These are phyloP conservation scores for Drosophila tanythrix DNA, from an alignment of 2,888 invertebrate genomes.

Conservation along the genomic window DNA sequence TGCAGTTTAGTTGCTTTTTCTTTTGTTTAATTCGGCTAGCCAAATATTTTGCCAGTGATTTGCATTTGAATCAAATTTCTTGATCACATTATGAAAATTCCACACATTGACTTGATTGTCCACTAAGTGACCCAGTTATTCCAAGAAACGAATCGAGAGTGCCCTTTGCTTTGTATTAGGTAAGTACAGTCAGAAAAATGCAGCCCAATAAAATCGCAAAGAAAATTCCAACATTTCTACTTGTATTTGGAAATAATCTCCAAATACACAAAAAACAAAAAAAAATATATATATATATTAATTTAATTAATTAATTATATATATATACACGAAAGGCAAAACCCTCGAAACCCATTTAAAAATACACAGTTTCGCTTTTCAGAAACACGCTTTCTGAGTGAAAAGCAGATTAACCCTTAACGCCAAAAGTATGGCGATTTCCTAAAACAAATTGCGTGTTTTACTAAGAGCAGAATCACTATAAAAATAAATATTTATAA, in stretches of 20 bases:
- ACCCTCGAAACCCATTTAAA: neutral
- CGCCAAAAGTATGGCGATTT: neutral
- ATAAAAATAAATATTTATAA: neutral
- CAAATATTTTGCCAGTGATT: conserved; percentile 28
- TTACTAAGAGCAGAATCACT: neutral
- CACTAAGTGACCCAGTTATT: conserved; percentile 1
- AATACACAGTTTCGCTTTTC: neutral
- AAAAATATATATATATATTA: no score
- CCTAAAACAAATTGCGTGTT: neutral
- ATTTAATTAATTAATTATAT: no score
- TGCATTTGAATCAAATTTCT: conserved; percentile 39
- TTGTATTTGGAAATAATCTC: neutral
- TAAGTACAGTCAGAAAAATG: neutral
- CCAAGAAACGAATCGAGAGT: neutral
- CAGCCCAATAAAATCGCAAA: neutral
- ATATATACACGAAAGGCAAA: neutral
- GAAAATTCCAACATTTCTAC: neutral
- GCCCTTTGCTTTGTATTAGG: neutral
- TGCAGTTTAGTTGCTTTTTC: conserved; percentile 26
- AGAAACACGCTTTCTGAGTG: neutral
- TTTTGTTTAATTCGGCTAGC: conserved; percentile 12
- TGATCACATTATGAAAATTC: conserved; percentile 11
- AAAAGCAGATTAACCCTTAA: neutral
- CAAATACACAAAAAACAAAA: neutral
- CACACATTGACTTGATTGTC: conserved; percentile 5